A percentile compares a stretch with the other conserved stretches of the same genome.
Conservation (phyloP, 2,797 vertebrate genomes). For the Semotilus atromaculatus region DNA sequence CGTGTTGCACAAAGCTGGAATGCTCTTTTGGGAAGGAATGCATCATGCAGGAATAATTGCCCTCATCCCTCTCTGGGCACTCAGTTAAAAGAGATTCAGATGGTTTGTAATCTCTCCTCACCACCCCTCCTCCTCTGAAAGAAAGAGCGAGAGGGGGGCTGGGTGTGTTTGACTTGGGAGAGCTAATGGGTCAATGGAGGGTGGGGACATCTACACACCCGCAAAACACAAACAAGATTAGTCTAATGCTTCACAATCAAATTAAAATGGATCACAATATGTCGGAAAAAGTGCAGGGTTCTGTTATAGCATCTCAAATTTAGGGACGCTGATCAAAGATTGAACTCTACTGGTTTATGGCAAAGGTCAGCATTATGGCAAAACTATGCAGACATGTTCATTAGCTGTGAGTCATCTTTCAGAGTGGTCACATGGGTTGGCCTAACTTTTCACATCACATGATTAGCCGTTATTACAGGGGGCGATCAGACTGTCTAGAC, state of each 20-base stretch:
- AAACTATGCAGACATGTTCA: conserved; percentile 22
- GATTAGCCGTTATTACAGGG: conserved; percentile 48
- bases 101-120: conserved; percentile 75
- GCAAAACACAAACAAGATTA: conserved; percentile 46
- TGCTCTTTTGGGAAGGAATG: conserved; percentile 78
- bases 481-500: conserved; percentile 25
- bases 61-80: conserved; percentile 73
- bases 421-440: conserved; percentile 43
- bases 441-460: conserved; percentile 64
- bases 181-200: conserved; percentile 69
- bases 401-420: conserved; percentile 37
- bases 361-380: conserved; percentile 51
- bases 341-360: conserved; percentile 38
- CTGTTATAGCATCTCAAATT: not conserved
- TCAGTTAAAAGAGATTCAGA: conserved; percentile 81
- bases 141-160: conserved; percentile 66
- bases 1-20: conserved; percentile 65
- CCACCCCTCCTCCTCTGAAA: conserved; percentile 73
- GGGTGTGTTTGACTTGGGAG: conserved; percentile 76
- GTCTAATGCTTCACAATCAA: conserved; percentile 18
- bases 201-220: conserved; percentile 65
- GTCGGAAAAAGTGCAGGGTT: too few species aligned
- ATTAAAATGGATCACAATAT: conserved; percentile 7
- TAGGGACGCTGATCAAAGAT: conserved; percentile 36
- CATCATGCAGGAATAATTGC: conserved; percentile 79